Evolutionary conservation across 2,113 vertebrate genomes (phyloP).

Genomic region (Clarias magur): DNA sequence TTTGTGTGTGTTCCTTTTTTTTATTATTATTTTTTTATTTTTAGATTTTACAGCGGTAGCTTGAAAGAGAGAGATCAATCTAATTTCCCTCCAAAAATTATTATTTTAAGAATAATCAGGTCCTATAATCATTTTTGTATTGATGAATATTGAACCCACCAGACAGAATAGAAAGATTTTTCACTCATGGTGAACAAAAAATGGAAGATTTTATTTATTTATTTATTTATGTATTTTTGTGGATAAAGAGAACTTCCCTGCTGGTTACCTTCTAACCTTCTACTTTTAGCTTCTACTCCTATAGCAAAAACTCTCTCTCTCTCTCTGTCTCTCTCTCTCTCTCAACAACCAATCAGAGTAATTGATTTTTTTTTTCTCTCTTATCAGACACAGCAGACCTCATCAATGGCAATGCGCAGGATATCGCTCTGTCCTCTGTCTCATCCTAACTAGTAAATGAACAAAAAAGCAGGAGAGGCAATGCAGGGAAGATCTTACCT

Average conservation of each 20-base stretch:
- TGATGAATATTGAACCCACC: constrained; percentile 24
- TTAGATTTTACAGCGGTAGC: not conserved
- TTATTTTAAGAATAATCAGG: not conserved
- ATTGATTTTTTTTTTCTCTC: no score
- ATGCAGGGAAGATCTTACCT: not conserved
- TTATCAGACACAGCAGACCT: constrained; percentile 65
- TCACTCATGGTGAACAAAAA: constrained; percentile 8
- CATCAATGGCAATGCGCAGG: constrained; percentile 59
- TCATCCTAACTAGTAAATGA: not conserved
- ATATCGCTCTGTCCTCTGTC: constrained; percentile 30
- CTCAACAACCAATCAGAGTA: constrained; percentile 56
- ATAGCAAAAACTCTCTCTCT: constrained; percentile 37
- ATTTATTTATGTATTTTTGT: no score
- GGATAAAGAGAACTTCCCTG: not conserved
- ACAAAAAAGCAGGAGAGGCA: not conserved
- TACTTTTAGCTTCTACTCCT: constrained; percentile 34
- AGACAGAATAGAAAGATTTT: constrained; percentile 19
- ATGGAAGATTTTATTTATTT: not conserved
- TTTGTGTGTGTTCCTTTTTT: no score
- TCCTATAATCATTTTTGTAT: constrained; percentile 18
- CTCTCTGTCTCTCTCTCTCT: not conserved
- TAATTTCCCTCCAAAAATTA: not conserved
- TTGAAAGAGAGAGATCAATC: not conserved
- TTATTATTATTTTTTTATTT: no score
- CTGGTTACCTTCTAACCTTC: constrained; percentile 27